These are phyloP conservation scores for Monodelphis domestica DNA, from an alignment of 2,797 vertebrate genomes.

Conservation along the genomic window DNA sequence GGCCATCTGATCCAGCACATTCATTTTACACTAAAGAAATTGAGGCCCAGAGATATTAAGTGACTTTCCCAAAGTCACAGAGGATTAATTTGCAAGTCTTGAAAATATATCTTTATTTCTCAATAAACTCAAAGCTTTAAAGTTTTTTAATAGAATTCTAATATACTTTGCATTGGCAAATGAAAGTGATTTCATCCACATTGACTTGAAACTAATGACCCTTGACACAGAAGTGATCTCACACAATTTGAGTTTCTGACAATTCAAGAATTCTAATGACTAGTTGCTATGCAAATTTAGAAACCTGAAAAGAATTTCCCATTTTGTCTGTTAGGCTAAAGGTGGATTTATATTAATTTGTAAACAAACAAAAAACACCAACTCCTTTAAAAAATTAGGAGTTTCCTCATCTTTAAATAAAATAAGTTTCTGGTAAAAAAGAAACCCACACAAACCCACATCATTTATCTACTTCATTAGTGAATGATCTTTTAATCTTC, in stretches of 20 bases:
- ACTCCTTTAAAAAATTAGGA: slow-evolving; percentile 43
- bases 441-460: slow-evolving; percentile 52
- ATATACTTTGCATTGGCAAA: slow-evolving; percentile 70
- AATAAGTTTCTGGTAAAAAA: slow-evolving; percentile 46
- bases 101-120: slow-evolving; percentile 72
- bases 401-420: slow-evolving; percentile 1
- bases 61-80: neutral
- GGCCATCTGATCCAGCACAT: neutral
- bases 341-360: slow-evolving; percentile 36
- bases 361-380: slow-evolving; percentile 49
- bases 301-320: slow-evolving; percentile 30
- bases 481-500: slow-evolving; percentile 57
- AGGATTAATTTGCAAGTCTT: too few relatives aligned
- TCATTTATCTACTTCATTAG: slow-evolving; percentile 56
- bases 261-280: neutral
- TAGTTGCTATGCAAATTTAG: neutral
- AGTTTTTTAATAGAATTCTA: slow-evolving; percentile 73
- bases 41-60: neutral
- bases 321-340: slow-evolving; percentile 28
- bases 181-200: slow-evolving; percentile 60
- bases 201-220: slow-evolving; percentile 61
- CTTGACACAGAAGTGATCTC: slow-evolving; percentile 55
- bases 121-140: slow-evolving; percentile 78
- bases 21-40: neutral
- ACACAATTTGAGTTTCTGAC: neutral